Base-by-base conservation (phyloP, 2,888 invertebrate genomes). In the Punctoribates punctum region DNA sequence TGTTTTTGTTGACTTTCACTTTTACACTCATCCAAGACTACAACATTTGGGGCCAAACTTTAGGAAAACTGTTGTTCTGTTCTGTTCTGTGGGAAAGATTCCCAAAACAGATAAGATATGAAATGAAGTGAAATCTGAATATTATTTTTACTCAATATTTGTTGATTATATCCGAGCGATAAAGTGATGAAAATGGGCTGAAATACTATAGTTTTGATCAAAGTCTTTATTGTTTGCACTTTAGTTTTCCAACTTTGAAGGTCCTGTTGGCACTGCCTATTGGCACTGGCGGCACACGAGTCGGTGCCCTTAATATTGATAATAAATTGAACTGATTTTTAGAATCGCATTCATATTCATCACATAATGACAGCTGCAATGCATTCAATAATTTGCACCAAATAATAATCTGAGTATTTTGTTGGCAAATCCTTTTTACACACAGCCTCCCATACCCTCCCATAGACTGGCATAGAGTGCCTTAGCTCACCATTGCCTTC, bases 1-100 rank as follows among this genome's bases (percentile, higher is more conserved):
- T 48, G 72, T 72, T 72, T 72, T 72, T 72, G 25, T 72, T 72
- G 72, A 72, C 72, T 72, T 72, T 72, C 72, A 72, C 72, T 72
- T 48, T 72, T 38, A 27, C 25, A 67, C 38, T 67, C 67, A 23
- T 48, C 46, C 48, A 46, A 72, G 48, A 38, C 17, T 23, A 60
- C 15, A 29, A 23, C 23, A 65, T 34, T 17, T 42, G 5, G 67
- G 15, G 38, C 67, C 42, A 67, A 38, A 38, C 42, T n/a, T 23
- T 67, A n/a, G 42, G 17, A n/a, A 29, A 60, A 67, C 42, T 67
- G 38, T 38, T 67, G 20, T 42, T 27, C 13, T 27, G 60, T 15
- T 5, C 23, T 57, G 57, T 60, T 67, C 67, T 38, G 67, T 67
- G 67, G 67, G 67, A 67, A 67, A 67, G 34, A 15, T 15, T 34